phyloP scores from a whole-genome alignment of 2,113 vertebrate species.

The Centropus unirufus region DNA sequence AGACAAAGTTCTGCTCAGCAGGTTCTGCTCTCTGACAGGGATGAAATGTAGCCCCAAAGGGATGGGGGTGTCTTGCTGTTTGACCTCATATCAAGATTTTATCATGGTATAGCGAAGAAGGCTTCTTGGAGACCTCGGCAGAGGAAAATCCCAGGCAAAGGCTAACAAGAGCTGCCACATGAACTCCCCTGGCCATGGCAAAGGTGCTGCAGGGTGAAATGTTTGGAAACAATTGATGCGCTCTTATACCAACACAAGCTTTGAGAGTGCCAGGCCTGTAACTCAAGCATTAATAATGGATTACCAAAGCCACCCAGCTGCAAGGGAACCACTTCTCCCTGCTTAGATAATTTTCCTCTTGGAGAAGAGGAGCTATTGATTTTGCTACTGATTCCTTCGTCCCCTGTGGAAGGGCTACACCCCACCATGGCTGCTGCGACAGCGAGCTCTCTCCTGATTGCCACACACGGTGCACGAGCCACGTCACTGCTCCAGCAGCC shows the following conservation, averaged over 20 bases:
- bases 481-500: neutral
- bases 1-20: neutral
- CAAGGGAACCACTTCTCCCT: slow-evolving; percentile 50
- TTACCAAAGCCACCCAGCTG: slow-evolving; percentile 53
- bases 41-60: neutral
- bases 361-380: slow-evolving; percentile 62
- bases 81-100: neutral
- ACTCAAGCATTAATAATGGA: slow-evolving; percentile 55
- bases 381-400: slow-evolving; percentile 57
- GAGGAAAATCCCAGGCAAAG: neutral
- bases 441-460: neutral
- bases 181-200: neutral
- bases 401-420: neutral
- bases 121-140: neutral
- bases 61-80: neutral
- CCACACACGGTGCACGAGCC: neutral
- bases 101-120: neutral
- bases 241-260: neutral
- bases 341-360: slow-evolving; percentile 30
- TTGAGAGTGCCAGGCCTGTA: slow-evolving; percentile 9
- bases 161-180: neutral
- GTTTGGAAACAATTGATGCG: neutral
- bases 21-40: neutral
- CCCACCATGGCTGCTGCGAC: neutral
- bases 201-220: neutral